These are phyloP conservation scores for Drosophila sordidapex DNA, from an alignment of 2,888 invertebrate genomes.

Conservation along the genomic window DNA sequence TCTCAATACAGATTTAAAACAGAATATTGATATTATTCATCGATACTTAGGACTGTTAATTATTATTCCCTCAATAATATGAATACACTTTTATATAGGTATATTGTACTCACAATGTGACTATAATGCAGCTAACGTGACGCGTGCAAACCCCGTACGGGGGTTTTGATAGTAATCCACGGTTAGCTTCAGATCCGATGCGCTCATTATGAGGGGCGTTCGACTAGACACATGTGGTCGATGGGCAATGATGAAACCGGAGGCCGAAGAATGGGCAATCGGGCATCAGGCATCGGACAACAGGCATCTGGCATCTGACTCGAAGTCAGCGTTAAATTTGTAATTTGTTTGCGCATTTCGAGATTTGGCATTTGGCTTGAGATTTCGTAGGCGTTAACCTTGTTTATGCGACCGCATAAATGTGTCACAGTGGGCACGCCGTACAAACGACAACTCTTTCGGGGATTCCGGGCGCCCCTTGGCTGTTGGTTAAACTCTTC, in stretches of 20 bases:
- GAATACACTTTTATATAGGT: not conserved
- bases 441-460: constrained; percentile 63
- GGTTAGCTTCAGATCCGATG: constrained; percentile 35
- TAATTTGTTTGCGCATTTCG: constrained; percentile 33
- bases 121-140: constrained; percentile 1
- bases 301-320: constrained; percentile 4
- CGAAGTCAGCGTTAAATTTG: constrained; percentile 67
- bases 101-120: constrained; percentile 30
- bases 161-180: constrained; percentile 35
- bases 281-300: constrained; percentile 64
- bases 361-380: constrained; percentile 15
- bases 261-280: constrained; percentile 9
- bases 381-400: constrained; percentile 78
- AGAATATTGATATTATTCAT: not conserved
- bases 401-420: constrained; percentile 78
- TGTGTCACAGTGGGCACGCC: constrained; percentile 64
- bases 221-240: constrained; percentile 55
- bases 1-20: not conserved
- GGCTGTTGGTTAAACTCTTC: constrained; percentile 78
- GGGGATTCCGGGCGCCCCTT: constrained; percentile 64
- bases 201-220: constrained; percentile 77
- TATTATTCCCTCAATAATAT: not conserved
- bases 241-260: constrained; percentile 32
- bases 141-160: constrained; percentile 37
- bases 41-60: not conserved